Evolutionary conservation across 2,797 vertebrate species (phyloP), one percentile per base, ranked within the genome.

Genomic region (Scomberomorus guttatus): DNA sequence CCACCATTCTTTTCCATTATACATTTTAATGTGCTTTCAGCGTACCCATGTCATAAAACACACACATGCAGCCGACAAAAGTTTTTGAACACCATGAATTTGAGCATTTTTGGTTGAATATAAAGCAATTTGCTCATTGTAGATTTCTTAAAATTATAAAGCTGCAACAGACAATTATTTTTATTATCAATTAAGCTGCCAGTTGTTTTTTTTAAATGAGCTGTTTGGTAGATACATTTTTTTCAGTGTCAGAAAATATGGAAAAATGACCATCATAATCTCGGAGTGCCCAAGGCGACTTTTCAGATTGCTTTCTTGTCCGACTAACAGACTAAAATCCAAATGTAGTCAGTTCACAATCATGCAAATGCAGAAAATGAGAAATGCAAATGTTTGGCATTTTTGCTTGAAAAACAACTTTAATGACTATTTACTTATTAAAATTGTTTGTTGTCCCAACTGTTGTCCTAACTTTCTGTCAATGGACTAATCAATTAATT

Each of bases 11-110:
- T 58, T 66, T 58, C 68, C 27, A 39, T 34, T 17, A 18, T 13
- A 56, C 44, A 55, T 50, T 75, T 68, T 10, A 70, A 44, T 14
- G 39, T 14, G 34, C 29, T 67, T 69, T 57, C 51, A 75, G 54
- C 11, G 63, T 22, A 80, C 1, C 42, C 13, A n/a, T 29, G 39
- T 72, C 52, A 42, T 32, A 72, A 68, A 64, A 66, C 8, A 62
- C 5, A 62, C 58, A 80, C 37, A 60, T 42, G 6, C 24, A 65
- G 46, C 46, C n/a, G 9, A 61, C 57, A 46, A 6, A 62, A 8
- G 62, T 39, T 48, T 46, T 2, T 5, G 4, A 55, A 24, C 5
- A 48, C 48, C 17, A 0, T 39, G 14, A 37, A 34, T 17, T 15
- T 22, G 3, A 60, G 2, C 1, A 1, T 12, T 46, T 39, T n/a